These are phyloP conservation scores for Drosophila virilis DNA, from an alignment of 1,140 invertebrate genomes.

Conservation along the genomic window DNA sequence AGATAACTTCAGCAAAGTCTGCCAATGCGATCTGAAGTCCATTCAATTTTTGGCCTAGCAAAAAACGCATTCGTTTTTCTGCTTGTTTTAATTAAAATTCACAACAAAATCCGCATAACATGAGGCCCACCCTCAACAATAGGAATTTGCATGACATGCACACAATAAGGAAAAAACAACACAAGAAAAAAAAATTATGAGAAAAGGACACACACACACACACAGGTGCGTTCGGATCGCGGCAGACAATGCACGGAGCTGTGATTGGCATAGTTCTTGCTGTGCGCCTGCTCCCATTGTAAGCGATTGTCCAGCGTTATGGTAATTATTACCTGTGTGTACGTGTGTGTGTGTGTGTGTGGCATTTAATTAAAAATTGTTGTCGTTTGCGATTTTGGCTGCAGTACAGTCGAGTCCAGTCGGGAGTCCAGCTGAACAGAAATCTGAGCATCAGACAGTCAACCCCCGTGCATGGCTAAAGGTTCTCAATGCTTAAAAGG, in stretches of 20 bases:
- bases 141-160: slow-evolving; percentile 50
- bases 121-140: slow-evolving; percentile 35
- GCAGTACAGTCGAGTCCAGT: not conserved
- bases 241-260: not conserved
- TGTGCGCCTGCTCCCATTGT: slow-evolving; percentile 17
- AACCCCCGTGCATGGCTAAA: slow-evolving; percentile 8
- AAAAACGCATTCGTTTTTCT: not conserved
- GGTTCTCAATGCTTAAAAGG: slow-evolving; percentile 31
- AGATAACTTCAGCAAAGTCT: not conserved
- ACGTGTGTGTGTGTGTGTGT: slow-evolving; percentile 40
- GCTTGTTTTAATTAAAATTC: slow-evolving; percentile 60
- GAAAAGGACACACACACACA: slow-evolving; percentile 1
- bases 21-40: too few species aligned
- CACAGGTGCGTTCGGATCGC: slow-evolving; percentile 47
- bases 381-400: slow-evolving; percentile 10
- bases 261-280: slow-evolving; percentile 17
- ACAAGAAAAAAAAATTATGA: not conserved
- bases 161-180: slow-evolving; percentile 23
- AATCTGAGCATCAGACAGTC: not conserved
- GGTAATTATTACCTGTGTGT: slow-evolving; percentile 62
- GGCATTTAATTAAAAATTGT: slow-evolving; percentile 67
- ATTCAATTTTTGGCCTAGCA: too few species aligned
- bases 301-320: slow-evolving; percentile 30
- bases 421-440: slow-evolving; percentile 1
- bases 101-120: slow-evolving; percentile 40